Evolutionary conservation across 2,888 invertebrate species (phyloP).

Genomic region (Parnassius apollo): DNA sequence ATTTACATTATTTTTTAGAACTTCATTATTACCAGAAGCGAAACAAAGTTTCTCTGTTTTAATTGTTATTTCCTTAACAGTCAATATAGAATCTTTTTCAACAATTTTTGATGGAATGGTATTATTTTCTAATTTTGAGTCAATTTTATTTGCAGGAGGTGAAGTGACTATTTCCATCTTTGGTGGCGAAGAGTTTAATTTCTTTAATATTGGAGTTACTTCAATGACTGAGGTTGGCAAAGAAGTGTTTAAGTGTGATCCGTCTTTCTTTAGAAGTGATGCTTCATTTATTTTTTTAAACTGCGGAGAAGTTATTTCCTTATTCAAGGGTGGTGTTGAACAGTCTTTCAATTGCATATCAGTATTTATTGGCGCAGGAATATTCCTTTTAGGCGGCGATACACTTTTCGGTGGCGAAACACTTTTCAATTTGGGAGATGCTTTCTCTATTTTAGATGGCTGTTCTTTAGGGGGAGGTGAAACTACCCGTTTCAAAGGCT

Average conservation of each 20-base stretch:
- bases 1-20: slow-evolving; percentile 27
- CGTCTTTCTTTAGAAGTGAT: slow-evolving; percentile 31
- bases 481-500: slow-evolving; percentile 21
- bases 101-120: slow-evolving; percentile 30
- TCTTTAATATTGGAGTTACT: slow-evolving; percentile 18
- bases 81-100: slow-evolving; percentile 41
- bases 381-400: slow-evolving; percentile 33
- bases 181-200: slow-evolving; percentile 24
- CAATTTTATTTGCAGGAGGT: slow-evolving; percentile 35
- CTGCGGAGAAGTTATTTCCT: slow-evolving; percentile 26
- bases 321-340: not conserved
- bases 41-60: slow-evolving; percentile 45
- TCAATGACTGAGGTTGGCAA: slow-evolving; percentile 25
- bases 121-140: slow-evolving; percentile 37
- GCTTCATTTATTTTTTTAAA: slow-evolving; percentile 21
- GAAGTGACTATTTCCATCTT: slow-evolving; percentile 33
- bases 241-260: slow-evolving; percentile 33
- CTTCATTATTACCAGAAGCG: slow-evolving; percentile 31
- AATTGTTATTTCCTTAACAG: slow-evolving; percentile 42
- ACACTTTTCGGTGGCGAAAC: slow-evolving; percentile 18
- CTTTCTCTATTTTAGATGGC: not conserved
- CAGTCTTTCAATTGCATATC: slow-evolving; percentile 22
- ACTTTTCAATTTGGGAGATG: slow-evolving; percentile 9
- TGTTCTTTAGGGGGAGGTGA: slow-evolving; percentile 28
- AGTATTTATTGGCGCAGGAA: slow-evolving; percentile 25